Evolutionary conservation across 2,797 vertebrate species (phyloP).

Genomic region (Liasis olivaceus): DNA sequence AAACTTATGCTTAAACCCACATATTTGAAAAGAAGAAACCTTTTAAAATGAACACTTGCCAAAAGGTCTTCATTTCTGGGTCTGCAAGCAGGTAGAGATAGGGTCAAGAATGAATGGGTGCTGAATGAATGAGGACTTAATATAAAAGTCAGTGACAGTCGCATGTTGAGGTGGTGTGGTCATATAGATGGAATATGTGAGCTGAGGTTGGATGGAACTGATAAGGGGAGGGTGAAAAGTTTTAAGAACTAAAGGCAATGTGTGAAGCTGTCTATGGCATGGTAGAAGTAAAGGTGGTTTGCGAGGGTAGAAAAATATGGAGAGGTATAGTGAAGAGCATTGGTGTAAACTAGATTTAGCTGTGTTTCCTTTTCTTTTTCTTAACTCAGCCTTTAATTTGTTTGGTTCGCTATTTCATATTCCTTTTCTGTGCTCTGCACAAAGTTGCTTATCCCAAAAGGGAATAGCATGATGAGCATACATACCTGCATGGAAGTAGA

Average conservation of each 20-base stretch:
- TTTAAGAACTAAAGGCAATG: not conserved
- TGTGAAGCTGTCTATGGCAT: not conserved
- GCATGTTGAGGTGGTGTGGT: not conserved
- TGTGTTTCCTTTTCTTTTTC: not conserved
- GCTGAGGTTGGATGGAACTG: not conserved
- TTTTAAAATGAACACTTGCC: not conserved
- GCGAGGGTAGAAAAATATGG: not conserved
- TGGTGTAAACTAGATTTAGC: not conserved
- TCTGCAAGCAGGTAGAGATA: too few relatives aligned
- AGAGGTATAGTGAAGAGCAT: not conserved
- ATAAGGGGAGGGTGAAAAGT: not conserved
- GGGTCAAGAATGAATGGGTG: not conserved
- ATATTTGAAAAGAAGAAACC: not conserved
- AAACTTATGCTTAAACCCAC: not conserved
- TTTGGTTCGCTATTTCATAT: not conserved
- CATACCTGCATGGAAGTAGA: not conserved
- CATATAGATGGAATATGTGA: not conserved
- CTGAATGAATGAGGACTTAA: not conserved
- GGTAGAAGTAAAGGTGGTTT: not conserved
- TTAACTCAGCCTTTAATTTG: not conserved
- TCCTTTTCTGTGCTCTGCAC: not conserved
- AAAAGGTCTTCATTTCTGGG: not conserved
- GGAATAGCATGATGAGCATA: not conserved
- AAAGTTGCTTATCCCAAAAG: not conserved
- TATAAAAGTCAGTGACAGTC: not conserved